Conservation (phyloP, 2,888 invertebrate species). For the Nymphalis urticae region DNA sequence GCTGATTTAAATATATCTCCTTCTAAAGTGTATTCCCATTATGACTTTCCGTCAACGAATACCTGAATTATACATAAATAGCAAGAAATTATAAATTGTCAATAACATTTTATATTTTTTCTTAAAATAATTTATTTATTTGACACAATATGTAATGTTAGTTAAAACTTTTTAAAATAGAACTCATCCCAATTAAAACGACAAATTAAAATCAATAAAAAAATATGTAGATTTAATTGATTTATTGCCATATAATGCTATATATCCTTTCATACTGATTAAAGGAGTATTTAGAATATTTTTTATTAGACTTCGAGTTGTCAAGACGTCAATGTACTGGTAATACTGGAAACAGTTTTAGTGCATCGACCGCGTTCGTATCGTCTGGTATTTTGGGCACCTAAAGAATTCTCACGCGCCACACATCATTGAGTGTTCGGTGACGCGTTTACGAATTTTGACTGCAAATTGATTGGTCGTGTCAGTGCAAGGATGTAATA, state of each 20-base stretch:
- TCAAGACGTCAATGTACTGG: neutral
- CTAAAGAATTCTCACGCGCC: conserved; percentile 40
- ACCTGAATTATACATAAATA: no score
- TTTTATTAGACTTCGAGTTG: neutral
- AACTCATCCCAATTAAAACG: no score
- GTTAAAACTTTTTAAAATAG: no score
- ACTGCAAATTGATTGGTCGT: conserved; percentile 31
- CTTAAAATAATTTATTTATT: no score
- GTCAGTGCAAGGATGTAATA: conserved; percentile 29
- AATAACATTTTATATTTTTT: no score
- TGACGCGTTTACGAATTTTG: conserved; percentile 31
- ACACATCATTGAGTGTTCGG: conserved; percentile 24
- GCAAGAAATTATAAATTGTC: no score
- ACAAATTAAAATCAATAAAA: no score
- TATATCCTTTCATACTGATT: no score
- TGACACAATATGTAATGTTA: no score
- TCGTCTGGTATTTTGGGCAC: conserved; percentile 38
- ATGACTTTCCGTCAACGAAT: neutral
- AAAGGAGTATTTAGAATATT: no score
- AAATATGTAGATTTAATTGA: no score
- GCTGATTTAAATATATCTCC: conserved; percentile 64
- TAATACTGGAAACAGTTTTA: conserved; percentile 27
- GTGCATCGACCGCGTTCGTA: conserved; percentile 54
- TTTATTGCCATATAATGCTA: no score
- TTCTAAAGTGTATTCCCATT: conserved; percentile 49